Conservation (phyloP, 2,888 invertebrate genomes). For the Acronicta alni region DNA sequence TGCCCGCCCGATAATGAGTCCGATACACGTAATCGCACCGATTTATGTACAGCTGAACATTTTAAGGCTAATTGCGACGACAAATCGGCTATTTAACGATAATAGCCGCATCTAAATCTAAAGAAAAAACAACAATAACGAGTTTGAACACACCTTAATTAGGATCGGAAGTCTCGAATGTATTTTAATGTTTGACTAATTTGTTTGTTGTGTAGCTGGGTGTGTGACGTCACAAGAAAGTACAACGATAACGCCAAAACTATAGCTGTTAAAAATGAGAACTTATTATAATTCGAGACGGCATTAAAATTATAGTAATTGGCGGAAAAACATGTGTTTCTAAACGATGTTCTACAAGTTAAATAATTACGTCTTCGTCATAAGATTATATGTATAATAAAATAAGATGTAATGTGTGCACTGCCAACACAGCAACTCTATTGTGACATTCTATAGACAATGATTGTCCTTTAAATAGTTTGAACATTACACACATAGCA, state of each 20-base stretch:
- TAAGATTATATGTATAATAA: no score
- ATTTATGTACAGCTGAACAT: constrained; percentile 73
- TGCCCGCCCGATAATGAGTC: constrained; percentile 56
- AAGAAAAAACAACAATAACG: constrained; percentile 69
- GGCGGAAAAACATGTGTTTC: constrained; percentile 49
- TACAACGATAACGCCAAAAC: constrained; percentile 53
- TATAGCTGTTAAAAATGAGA: constrained; percentile 43
- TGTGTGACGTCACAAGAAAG: constrained; percentile 53
- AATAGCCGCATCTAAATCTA: constrained; percentile 78
- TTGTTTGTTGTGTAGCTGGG: constrained; percentile 70
- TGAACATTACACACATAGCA: constrained; percentile 28
- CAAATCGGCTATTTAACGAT: constrained; percentile 78
- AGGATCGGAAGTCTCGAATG: constrained; percentile 80
- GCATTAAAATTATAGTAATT: constrained; percentile 63
- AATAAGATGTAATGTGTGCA: no score
- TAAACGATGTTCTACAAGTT: constrained; percentile 22
- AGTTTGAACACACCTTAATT: constrained; percentile 77
- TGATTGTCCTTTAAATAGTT: constrained; percentile 34
- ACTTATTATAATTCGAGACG: constrained; percentile 57
- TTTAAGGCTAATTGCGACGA: constrained; percentile 81
- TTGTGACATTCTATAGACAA: constrained; percentile 24
- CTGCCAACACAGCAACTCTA: no score
- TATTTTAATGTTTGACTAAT: constrained; percentile 82
- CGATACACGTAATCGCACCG: constrained; percentile 68
- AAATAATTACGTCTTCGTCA: constrained; percentile 2